phyloP scores from a whole-genome alignment of 30 jellyfish, hydroid and myxozoan genomes.

The Aurelia aurita region DNA sequence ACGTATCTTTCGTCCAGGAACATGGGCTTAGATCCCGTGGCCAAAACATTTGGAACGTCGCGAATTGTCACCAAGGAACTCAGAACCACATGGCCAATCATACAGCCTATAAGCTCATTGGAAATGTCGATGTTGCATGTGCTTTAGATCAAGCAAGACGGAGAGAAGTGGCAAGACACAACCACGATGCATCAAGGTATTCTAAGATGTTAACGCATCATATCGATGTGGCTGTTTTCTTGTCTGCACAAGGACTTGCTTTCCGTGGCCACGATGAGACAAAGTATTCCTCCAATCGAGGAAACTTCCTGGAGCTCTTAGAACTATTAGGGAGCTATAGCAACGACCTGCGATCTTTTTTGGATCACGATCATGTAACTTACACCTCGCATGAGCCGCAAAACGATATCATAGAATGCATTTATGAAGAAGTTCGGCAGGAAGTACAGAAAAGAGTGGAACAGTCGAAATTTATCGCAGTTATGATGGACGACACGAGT shows the following conservation, averaged over 20 bases:
- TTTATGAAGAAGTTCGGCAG: constrained; percentile 19
- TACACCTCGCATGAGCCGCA: constrained; percentile 42
- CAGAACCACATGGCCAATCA: constrained; percentile 33
- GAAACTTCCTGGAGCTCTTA: constrained; percentile 6
- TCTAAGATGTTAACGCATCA: constrained; percentile 17
- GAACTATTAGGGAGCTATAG: neutral
- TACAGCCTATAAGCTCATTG: constrained; percentile 37
- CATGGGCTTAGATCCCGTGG: constrained; percentile 22
- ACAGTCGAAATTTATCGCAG: constrained; percentile 10
- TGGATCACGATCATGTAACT: constrained; percentile 13
- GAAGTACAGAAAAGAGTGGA: constrained; percentile 10
- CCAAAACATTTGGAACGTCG: constrained; percentile 25
- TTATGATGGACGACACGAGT: too few relatives aligned
- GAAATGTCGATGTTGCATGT: constrained; percentile 46
- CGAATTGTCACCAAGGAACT: constrained; percentile 15
- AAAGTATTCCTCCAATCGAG: constrained; percentile 1
- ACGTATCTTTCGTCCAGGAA: constrained; percentile 42
- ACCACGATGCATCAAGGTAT: constrained; percentile 44
- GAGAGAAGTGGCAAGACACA: constrained; percentile 33
- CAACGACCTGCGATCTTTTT: constrained; percentile 12
- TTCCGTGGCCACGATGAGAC: constrained; percentile 16
- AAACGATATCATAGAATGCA: neutral
- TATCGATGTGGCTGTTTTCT: constrained; percentile 11
- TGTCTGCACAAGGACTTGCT: constrained; percentile 13
- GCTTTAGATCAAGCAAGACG: constrained; percentile 31